Evolutionary conservation across 2,888 invertebrate genomes (phyloP).

Genomic region (Scaptomyza tumidula): DNA sequence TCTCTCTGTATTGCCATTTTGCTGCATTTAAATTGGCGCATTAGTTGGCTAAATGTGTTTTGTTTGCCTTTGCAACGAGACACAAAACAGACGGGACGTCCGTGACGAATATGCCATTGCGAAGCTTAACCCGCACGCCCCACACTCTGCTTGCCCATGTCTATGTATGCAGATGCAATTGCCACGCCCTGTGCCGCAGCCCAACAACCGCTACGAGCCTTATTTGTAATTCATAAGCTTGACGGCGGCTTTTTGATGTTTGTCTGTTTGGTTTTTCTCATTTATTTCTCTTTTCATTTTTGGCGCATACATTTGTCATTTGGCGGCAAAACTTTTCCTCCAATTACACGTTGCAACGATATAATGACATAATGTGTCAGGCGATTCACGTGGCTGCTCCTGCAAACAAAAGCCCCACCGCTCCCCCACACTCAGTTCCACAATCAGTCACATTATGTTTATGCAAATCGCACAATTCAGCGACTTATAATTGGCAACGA

Average conservation of each 20-base stretch:
- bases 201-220: constrained; percentile 36
- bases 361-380: constrained; percentile 78
- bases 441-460: constrained; percentile 48
- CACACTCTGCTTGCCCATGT: neutral
- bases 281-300: constrained; percentile 17
- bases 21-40: constrained; percentile 74
- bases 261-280: constrained; percentile 11
- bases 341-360: constrained; percentile 80
- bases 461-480: constrained; percentile 61
- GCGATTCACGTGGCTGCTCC: constrained; percentile 27
- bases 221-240: constrained; percentile 77
- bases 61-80: constrained; percentile 59
- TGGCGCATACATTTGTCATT: constrained; percentile 73
- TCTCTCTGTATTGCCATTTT: constrained; percentile 30
- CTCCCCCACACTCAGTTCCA: neutral
- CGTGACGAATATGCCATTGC: constrained; percentile 63
- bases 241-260: constrained; percentile 73
- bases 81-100: constrained; percentile 27
- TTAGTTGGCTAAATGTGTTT: constrained; percentile 72
- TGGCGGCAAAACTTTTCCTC: constrained; percentile 75
- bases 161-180: constrained; percentile 65
- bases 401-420: neutral
- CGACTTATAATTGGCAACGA: constrained; percentile 46
- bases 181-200: constrained; percentile 56
- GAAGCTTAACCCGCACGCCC: constrained; percentile 2